phyloP scores from a whole-genome alignment of 1,140 invertebrate species.

The Notospermus geniculatus region DNA sequence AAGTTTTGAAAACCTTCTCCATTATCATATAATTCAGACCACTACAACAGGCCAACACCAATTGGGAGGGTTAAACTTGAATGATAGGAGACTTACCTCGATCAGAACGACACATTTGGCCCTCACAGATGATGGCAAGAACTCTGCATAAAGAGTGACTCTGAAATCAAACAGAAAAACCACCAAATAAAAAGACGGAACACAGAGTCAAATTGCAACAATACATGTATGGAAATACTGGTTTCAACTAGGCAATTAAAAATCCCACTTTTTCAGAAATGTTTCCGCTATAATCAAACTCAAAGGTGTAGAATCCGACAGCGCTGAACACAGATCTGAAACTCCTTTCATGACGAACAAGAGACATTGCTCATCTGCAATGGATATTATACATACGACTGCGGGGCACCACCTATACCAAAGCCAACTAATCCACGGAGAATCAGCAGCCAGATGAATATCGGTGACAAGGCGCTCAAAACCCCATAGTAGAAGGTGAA shows the following conservation, averaged over 20 bases:
- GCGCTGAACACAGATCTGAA: background rate
- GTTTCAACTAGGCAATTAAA: too few relatives aligned
- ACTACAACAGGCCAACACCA: too few relatives aligned
- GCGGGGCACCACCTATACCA: slow-evolving; percentile 93
- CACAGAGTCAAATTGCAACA: too few relatives aligned
- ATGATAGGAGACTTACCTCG: slow-evolving; percentile 86
- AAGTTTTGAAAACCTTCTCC: too few relatives aligned
- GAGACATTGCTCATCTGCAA: too few relatives aligned
- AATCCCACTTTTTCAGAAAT: background rate
- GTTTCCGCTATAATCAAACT: background rate
- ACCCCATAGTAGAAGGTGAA: slow-evolving; percentile 89
- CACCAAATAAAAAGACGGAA: background rate
- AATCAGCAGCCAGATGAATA: slow-evolving; percentile 86
- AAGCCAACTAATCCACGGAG: slow-evolving; percentile 90
- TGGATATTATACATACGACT: slow-evolving; percentile 76
- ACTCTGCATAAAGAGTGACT: slow-evolving; percentile 94
- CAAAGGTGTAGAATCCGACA: background rate
- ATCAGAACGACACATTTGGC: slow-evolving; percentile 91
- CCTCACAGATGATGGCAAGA: slow-evolving; percentile 87
- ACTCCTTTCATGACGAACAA: too few relatives aligned
- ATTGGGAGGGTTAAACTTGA: too few relatives aligned
- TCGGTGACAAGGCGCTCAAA: slow-evolving; percentile 85
- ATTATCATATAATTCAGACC: too few relatives aligned
- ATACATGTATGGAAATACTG: too few relatives aligned
- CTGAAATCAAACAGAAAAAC: slow-evolving; percentile 57